Percentiles rank a stretch among this genome's conserved stretches.
These are phyloP conservation scores for Diloba caeruleocephala DNA, from an alignment of 2,888 invertebrate genomes.

Conservation along the genomic window DNA sequence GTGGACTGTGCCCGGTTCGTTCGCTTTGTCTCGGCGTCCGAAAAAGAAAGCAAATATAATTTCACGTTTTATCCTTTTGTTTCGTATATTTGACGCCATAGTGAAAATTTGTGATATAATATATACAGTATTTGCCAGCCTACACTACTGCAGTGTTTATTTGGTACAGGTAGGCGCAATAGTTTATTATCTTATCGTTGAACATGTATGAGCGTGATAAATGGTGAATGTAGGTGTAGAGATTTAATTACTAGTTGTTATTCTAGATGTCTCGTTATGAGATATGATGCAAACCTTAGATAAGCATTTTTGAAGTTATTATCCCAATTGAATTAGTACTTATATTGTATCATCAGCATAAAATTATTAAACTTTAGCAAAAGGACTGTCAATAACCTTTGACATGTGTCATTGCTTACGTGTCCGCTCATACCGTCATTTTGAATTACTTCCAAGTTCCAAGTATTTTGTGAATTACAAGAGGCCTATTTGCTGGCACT, in stretches of 20 bases:
- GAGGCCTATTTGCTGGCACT: constrained; percentile 18
- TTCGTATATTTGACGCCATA: constrained; percentile 21
- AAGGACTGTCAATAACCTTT: constrained; percentile 87
- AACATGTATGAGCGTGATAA: constrained; percentile 18
- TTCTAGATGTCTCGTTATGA: constrained; percentile 1
- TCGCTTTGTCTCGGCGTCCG: constrained; percentile 23
- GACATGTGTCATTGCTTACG: constrained; percentile 90
- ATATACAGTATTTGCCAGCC: constrained; percentile 11
- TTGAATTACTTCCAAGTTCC: constrained; percentile 60
- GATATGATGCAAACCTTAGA: constrained; percentile 7
- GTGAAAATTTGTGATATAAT: constrained; percentile 23
- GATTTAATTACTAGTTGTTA: constrained; percentile 10
- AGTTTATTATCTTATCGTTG: constrained; percentile 37
- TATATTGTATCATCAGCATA: constrained; percentile 25
- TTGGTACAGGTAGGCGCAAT: constrained; percentile 49
- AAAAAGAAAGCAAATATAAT: constrained; percentile 39
- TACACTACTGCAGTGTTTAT: constrained; percentile 14
- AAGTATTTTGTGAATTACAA: constrained; percentile 40
- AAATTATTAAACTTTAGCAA: constrained; percentile 58
- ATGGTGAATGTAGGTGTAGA: constrained; percentile 34
- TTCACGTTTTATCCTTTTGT: constrained; percentile 15
- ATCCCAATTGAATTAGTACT: constrained; percentile 19
- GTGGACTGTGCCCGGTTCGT: constrained; percentile 16
- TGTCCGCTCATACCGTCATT: constrained; percentile 79
- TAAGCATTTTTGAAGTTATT: not conserved